Conservation (phyloP, 2,113 vertebrate species). For the Fregata magnificens region DNA sequence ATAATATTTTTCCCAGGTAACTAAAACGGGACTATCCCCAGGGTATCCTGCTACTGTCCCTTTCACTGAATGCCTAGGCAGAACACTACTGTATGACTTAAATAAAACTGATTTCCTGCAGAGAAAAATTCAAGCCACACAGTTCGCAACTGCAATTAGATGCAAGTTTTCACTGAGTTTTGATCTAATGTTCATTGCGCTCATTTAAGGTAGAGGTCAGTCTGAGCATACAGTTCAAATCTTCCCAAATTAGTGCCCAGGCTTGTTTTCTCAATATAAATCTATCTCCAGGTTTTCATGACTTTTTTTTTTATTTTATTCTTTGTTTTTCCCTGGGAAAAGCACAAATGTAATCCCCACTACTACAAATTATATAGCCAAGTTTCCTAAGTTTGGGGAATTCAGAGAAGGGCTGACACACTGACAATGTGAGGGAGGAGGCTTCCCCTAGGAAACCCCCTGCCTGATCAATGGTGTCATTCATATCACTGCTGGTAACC, state of each 20-base stretch:
- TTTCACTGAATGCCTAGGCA: not conserved
- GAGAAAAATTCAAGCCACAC: not conserved
- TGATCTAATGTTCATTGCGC: not conserved
- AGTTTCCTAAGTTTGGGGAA: not conserved
- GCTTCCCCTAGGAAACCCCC: not conserved
- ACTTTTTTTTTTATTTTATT: not conserved
- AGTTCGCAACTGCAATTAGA: not conserved
- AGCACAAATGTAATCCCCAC: not conserved
- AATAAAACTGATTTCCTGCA: not conserved
- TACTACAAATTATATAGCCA: not conserved
- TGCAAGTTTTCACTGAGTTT: not conserved
- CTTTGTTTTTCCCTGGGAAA: not conserved
- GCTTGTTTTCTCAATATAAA: not conserved
- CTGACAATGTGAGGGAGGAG: not conserved
- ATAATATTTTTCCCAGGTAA: not conserved
- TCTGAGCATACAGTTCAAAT: not conserved
- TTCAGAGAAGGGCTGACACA: not conserved
- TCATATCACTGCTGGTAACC: not conserved
- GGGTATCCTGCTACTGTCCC: not conserved
- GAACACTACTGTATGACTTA: not conserved
- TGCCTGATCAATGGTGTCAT: not conserved
- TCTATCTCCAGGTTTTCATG: not conserved
- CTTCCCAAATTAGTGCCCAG: not conserved
- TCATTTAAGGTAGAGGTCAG: not conserved
- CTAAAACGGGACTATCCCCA: not conserved